Conservation (phyloP, 2,797 vertebrate genomes). For the Oreochromis grahami region DNA sequence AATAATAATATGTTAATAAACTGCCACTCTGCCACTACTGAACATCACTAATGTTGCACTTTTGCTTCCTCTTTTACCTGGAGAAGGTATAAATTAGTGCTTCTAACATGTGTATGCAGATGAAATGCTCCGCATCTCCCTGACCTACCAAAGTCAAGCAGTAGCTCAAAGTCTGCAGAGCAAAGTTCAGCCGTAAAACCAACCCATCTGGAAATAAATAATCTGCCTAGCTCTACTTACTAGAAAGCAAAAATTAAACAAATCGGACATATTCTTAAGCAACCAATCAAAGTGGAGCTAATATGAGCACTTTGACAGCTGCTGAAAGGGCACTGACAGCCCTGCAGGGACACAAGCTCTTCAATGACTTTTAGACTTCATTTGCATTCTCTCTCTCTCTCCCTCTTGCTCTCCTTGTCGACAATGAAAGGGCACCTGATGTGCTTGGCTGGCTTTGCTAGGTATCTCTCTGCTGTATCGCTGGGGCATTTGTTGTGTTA, state of each 20-base stretch:
- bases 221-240: not conserved
- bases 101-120: not conserved
- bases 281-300: conserved; percentile 36
- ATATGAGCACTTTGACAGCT: conserved; percentile 61
- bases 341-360: conserved; percentile 70
- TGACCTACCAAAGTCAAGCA: not conserved
- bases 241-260: not conserved
- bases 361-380: conserved; percentile 75
- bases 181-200: not conserved
- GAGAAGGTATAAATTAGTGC: not conserved
- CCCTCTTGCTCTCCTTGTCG: conserved; percentile 41
- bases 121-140: not conserved
- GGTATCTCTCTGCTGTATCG: conserved; percentile 30
- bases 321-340: conserved; percentile 66
- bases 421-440: conserved; percentile 76
- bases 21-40: not conserved
- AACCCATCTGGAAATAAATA: not conserved
- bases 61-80: not conserved
- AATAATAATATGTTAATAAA: not conserved
- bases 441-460: conserved; percentile 58
- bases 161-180: not conserved
- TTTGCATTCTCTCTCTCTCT: conserved; percentile 68
- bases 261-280: conserved; percentile 5
- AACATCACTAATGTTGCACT: not conserved
- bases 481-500: not conserved